Evolutionary conservation across 2,113 vertebrate species (phyloP), one percentile per base, ranked within the genome.

Genomic region (Actinemys pallida): DNA sequence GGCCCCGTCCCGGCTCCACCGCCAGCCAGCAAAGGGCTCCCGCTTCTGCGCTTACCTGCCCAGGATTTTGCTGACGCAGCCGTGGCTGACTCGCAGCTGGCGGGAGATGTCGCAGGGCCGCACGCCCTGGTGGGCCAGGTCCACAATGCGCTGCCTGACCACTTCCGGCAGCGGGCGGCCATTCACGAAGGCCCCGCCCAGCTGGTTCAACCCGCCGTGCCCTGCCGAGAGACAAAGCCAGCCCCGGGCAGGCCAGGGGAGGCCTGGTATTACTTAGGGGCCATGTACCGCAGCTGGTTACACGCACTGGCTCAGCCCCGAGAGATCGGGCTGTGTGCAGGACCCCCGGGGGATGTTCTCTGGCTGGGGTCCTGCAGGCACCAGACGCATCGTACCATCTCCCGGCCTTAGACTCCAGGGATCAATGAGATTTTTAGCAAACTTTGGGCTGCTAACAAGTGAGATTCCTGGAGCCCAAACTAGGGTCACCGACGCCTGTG

Each of bases 191-290:
- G 99, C 99, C 98, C 99, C 99, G 97, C 99, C 99, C 97, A 99
- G 99, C 99, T 99, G 99, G 99, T 99, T 99, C 98, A 99, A 99
- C 98, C 99, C 99, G 98, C 99, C 99, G 98, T 99, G 99, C 98
- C 99, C 99, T 99, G 99, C 98, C 47, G 24, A 91, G 85, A 90
- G 59, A 93, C 29, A 95, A n/a, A 84, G 54, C 42, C 2, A 69
- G 92, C 72, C 81, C 56, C 83, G 47, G 29, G 27, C 81, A n/a
- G 81, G 81, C 81, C 52, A 53, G 10, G 54, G 22, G 81, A 27
- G 83, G 49, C 83, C 56, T 62, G 83, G 59, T 42, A 45, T 86
- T 65, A 52, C 65, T 86, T 53, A 75, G 82, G 56, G 47, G 59
- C 56, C 19, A 29, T 11, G 29, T 59, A 42, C 14, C 54, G 19